These are phyloP conservation scores for Haliclona indistincta DNA, from an alignment of 37 sponge, comb jelly and placozoan genomes.

Conservation along the genomic window DNA sequence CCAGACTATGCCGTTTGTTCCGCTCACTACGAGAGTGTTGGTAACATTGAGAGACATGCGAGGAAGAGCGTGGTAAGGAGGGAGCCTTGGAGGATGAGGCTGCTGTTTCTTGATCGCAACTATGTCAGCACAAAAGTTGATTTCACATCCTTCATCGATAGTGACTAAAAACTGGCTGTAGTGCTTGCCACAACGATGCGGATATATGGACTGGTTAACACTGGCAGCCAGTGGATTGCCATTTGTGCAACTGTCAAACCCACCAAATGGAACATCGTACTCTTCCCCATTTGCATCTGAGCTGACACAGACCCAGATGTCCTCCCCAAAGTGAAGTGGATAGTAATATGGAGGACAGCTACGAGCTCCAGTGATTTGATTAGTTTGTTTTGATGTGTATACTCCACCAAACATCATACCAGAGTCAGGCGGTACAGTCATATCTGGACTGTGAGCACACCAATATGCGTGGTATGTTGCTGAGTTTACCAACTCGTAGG, in stretches of 20 bases:
- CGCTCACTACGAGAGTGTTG: conserved; percentile 26
- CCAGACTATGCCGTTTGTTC: background rate
- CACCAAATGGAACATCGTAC: conserved; percentile 66
- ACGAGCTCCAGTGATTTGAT: conserved; percentile 59
- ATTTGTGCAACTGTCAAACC: conserved; percentile 66
- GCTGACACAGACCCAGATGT: conserved; percentile 62
- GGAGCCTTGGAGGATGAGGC: conserved; percentile 18
- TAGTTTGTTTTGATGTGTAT: conserved; percentile 49
- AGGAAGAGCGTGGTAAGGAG: conserved; percentile 45
- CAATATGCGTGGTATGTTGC: conserved; percentile 60
- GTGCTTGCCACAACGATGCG: conserved; percentile 37
- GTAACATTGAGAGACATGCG: conserved; percentile 22
- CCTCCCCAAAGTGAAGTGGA: conserved; percentile 55
- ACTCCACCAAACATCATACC: conserved; percentile 83
- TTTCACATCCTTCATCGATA: conserved; percentile 67
- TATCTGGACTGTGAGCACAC: conserved; percentile 58
- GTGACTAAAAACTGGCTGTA: conserved; percentile 53
- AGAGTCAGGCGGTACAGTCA: background rate
- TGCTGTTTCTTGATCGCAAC: conserved; percentile 22
- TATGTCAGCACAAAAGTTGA: conserved; percentile 59
- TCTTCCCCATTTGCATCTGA: conserved; percentile 49
- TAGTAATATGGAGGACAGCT: conserved; percentile 59
- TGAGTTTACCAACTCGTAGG: background rate
- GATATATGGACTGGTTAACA: background rate
- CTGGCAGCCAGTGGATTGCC: conserved; percentile 72